Evolutionary conservation across 2,888 invertebrate genomes (phyloP), one percentile per base, ranked within the genome.

Genomic region (Brassicogethes aeneus): DNA sequence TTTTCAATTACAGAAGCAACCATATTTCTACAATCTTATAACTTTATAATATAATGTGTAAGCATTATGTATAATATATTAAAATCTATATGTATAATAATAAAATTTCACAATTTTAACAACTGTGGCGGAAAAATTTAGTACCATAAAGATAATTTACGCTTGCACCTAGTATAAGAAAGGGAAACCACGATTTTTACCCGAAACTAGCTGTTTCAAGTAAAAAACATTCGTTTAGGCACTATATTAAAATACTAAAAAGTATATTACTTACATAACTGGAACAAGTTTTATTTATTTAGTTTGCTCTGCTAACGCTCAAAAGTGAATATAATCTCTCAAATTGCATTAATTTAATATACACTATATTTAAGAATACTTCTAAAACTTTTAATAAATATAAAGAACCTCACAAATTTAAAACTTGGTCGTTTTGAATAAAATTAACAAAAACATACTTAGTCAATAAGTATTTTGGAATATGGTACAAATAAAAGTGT

Each of bases 31-130:
- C 55, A 52, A 46, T 50, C 49, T 51, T 46, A 52, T 50, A 46
- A 49, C 47, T 51, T 48, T 44, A 45, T 49, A 42, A 32, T 7
- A 7, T 17, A 17, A 36, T 36, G 31, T 39, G 17, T 41, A 36
- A 46, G 40, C 46, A 53, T 48, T 54, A 53, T 56, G 55, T 56
- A 59, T 58, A 60, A 60, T 62, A 61, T 63, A 60, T 62, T 61
- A 61, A 56, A 60, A 59, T 59, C 54, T 59, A 56, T 57, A 50
- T 44, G 32, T 43, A 47, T 47, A 50, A 48, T 55, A 57, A 59
- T 61, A 62, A 62, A 61, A 59, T 57, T 50, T 60, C 53, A 56
- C 57, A 59, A 51, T 53, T 50, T 49, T 45, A 49, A 54, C 44
- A 56, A 60, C 57, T 56, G 55, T 53, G 55, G 54, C 52, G 51